These are phyloP conservation scores for Cyprinus carpio DNA, from an alignment of 2,113 vertebrate species.

Conservation along the genomic window DNA sequence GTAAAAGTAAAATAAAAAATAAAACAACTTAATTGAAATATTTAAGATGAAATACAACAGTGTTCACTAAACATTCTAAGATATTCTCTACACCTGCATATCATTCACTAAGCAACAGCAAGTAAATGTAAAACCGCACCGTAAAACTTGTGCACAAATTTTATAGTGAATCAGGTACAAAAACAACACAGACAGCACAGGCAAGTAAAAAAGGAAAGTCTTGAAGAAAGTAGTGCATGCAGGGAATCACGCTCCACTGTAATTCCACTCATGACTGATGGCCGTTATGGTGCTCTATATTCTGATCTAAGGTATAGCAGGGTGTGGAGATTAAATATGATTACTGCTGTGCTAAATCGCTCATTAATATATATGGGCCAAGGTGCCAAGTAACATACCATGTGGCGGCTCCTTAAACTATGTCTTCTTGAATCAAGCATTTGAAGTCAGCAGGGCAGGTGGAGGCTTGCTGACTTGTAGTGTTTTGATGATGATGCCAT, in stretches of 20 bases:
- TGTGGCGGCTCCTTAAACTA: constrained; percentile 21
- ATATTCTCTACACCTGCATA: neutral
- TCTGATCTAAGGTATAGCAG: constrained; percentile 41
- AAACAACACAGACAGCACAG: neutral
- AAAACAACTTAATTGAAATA: too few relatives aligned
- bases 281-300: constrained; percentile 43
- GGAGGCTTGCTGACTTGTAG: neutral
- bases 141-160: neutral
- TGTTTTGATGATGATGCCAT: too few relatives aligned
- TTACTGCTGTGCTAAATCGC: constrained; percentile 53
- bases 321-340: constrained; percentile 51
- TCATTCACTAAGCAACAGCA: neutral
- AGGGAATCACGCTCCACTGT: constrained; percentile 23
- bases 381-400: constrained; percentile 38
- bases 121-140: neutral
- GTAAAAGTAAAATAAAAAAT: too few relatives aligned
- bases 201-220: constrained; percentile 9
- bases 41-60: too few relatives aligned
- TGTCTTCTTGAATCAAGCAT: constrained; percentile 1
- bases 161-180: neutral
- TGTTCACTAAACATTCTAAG: neutral
- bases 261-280: constrained; percentile 53
- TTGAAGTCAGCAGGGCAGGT: constrained; percentile 15
- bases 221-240: constrained; percentile 27
- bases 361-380: constrained; percentile 56